These are phyloP conservation scores for Noturus placidus DNA, from an alignment of 2,113 vertebrate species.

Conservation along the genomic window DNA sequence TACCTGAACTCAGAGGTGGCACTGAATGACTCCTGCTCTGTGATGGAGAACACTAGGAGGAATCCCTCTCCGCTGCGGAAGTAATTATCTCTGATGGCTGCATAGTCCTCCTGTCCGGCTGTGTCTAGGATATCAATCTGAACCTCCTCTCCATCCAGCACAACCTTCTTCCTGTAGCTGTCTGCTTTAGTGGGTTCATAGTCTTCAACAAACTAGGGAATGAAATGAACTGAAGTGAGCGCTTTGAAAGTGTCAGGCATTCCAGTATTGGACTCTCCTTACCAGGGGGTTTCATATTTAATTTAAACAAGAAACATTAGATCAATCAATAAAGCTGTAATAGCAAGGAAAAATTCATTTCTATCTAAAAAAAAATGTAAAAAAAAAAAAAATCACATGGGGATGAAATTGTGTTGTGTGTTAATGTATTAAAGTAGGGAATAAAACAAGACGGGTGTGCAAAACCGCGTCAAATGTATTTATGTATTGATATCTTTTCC, in stretches of 20 bases:
- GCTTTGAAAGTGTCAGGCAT: not conserved
- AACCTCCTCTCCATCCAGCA: slow-evolving; percentile 94
- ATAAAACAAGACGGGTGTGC: not conserved
- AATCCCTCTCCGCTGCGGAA: slow-evolving; percentile 97
- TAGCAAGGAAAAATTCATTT: not conserved
- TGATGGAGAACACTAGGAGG: slow-evolving; percentile 95
- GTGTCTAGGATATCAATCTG: slow-evolving; percentile 93
- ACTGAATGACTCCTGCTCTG: slow-evolving; percentile 89
- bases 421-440: not conserved
- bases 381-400: not conserved
- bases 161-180: slow-evolving; percentile 98
- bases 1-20: slow-evolving; percentile 91
- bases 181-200: slow-evolving; percentile 98
- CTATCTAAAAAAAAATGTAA: not conserved
- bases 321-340: not conserved
- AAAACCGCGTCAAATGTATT: not conserved
- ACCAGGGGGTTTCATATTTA: not conserved
- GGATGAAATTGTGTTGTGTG: not conserved
- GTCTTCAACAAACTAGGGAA: slow-evolving; percentile 92
- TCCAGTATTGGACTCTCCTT: not conserved
- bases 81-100: slow-evolving; percentile 97
- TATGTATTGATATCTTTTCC: not conserved
- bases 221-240: not conserved
- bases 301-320: not conserved
- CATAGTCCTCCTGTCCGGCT: slow-evolving; percentile 92